Evolutionary conservation across 2,888 invertebrate genomes (phyloP), one percentile per base, ranked within the genome.

Genomic region (Mesochorus sp.): DNA sequence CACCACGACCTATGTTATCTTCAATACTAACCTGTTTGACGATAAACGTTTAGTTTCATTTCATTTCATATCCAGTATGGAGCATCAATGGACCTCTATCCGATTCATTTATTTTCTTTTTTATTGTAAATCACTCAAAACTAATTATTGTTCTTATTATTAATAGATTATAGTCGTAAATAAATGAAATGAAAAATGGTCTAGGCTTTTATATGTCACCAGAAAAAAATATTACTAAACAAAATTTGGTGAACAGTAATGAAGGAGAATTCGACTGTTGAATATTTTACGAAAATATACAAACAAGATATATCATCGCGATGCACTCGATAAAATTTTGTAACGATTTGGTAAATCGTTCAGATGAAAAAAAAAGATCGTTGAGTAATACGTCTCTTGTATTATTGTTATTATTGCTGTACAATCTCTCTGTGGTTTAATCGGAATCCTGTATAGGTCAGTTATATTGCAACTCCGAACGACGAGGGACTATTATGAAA

Each of bases 21-120:
- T 24, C 8, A 31, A 17, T 21, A 31, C 53, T 10, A 1, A n/a
- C 3, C 1, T 17, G 53, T 28, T 12, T 14, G 28, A 17, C 28
- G 17, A 51, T 51, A 28, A 51, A 14, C 51, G 51, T 28, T 51
- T 8, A 51, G 51, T 51, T n/a, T 31, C 31, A 53, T 53, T 53
- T 44, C 4, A 34, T 6, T n/a, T 8, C 34, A 8, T 34, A 34
- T 34, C n/a, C 34, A 34, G 10, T n/a, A n/a, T n/a, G n/a, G n/a
- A n/a, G n/a, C n/a, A n/a, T n/a, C n/a, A n/a, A n/a, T n/a, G n/a
- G n/a, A n/a, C n/a, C n/a, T n/a, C n/a, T n/a, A n/a, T n/a, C n/a
- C n/a, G n/a, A n/a, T n/a, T n/a, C n/a, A n/a, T n/a, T n/a, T n/a
- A n/a, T n/a, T n/a, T n/a, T n/a, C n/a, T n/a, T n/a, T n/a, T n/a